Conservation (phyloP, 2,113 vertebrate genomes). For the Nothoprocta perdicaria region DNA sequence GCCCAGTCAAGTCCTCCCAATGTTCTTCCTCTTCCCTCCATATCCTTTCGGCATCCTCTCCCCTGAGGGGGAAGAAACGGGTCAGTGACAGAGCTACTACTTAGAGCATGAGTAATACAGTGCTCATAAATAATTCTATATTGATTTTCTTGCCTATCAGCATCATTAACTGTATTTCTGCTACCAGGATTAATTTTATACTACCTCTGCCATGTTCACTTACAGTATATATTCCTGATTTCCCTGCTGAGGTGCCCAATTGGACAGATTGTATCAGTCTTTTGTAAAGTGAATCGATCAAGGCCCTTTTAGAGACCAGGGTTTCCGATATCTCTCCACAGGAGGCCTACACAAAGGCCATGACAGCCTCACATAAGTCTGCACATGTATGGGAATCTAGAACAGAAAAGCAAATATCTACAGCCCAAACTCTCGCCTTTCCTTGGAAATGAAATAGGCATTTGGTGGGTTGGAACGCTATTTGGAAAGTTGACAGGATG, state of each 20-base stretch:
- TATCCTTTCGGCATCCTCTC: neutral
- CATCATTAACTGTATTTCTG: neutral
- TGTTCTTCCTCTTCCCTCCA: neutral
- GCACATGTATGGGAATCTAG: neutral
- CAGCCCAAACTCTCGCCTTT: neutral
- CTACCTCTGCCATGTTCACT: neutral
- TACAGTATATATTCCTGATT: neutral
- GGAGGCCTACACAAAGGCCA: neutral
- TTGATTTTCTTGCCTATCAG: neutral
- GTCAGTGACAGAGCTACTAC: neutral
- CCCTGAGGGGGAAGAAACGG: neutral
- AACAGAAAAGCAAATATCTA: neutral
- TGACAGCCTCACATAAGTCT: neutral
- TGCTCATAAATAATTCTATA: neutral
- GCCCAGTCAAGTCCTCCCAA: neutral
- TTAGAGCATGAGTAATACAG: neutral
- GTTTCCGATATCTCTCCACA: neutral
- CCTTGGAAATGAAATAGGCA: neutral
- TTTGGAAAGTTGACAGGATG: neutral
- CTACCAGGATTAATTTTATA: neutral
- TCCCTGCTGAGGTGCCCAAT: neutral
- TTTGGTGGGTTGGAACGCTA: neutral
- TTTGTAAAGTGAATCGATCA: neutral
- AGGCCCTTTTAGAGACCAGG: neutral
- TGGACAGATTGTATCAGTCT: neutral